Conservation (phyloP, 2,797 vertebrate species). For the Catamblyrhynchus diadema region DNA sequence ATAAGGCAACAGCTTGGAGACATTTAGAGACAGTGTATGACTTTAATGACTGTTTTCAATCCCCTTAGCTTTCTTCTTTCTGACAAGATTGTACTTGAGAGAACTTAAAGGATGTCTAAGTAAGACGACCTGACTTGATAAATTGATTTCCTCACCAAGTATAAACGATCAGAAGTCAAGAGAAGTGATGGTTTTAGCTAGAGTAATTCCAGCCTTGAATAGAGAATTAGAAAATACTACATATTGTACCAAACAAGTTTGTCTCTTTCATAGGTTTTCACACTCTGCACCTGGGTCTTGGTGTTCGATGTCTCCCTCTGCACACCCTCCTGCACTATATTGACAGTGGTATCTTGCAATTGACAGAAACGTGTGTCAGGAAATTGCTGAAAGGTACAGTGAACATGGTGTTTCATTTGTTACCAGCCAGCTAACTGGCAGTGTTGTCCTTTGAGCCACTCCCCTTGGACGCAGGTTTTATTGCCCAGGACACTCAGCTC, state of each 20-base stretch:
- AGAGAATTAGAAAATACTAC: not conserved
- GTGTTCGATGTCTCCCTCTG: conserved; percentile 84
- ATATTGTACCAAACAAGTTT: not conserved
- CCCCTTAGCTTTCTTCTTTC: not conserved
- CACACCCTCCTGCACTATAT: conserved; percentile 87
- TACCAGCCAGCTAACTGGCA: not conserved
- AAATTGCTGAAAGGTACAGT: conserved; percentile 85
- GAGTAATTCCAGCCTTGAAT: not conserved
- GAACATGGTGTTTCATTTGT: not conserved
- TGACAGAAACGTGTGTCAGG: conserved; percentile 84
- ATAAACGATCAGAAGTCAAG: not conserved
- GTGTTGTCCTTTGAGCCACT: not conserved
- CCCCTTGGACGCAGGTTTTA: not conserved
- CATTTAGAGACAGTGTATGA: not conserved
- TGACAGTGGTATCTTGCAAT: conserved; percentile 82
- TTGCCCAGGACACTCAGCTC: not conserved
- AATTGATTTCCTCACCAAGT: not conserved
- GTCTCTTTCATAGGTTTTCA: conserved; percentile 80
- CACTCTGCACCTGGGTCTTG: conserved; percentile 82
- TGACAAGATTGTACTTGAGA: not conserved
- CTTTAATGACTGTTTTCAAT: not conserved
- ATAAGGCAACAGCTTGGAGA: not conserved
- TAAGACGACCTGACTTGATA: not conserved
- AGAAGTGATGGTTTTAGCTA: not conserved
- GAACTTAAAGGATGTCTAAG: not conserved